Base-by-base conservation (phyloP, 2,797 vertebrate species). In the Lacerta viridis region DNA sequence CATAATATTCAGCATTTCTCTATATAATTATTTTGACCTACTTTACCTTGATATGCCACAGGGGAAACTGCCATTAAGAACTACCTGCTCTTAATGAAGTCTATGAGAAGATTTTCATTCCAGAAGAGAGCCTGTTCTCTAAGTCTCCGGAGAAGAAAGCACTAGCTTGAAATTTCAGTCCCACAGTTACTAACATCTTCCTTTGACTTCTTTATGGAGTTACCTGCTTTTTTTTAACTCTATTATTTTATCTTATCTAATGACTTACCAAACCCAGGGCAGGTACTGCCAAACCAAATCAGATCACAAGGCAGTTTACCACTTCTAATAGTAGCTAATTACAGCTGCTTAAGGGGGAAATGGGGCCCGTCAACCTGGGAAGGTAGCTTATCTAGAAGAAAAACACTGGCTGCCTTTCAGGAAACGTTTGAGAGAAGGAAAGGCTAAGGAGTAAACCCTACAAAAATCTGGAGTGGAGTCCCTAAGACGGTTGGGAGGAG, bases 171-270 rank as follows among this genome's bases (percentile, higher is more conserved):
- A 29, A 87, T 46, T 87, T 64, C 39, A 71, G 25, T 61, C n/a
- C 66, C 13, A 43, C 7, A 50, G 33, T 25, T 88, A 46, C 66
- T 50, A 69, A 69, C 33, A 23, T 75, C 5, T 82, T 81, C 29
- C 55, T 50, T 64, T 72, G 18, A 64, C 11, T 82, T 82, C 59
- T 82, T 87, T 76, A 82, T 68, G n/a, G 59, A 76, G 29, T 43
- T 77, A 33, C 29, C 46, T 88, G 75, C 29, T 5, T 77, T 68
- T 39, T 25, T 39, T 80, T 79, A 88, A 88, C 3, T 29, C 18
- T 43, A n/a, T 64, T 23, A 11, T 13, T 61, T 80, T n/a, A 71
- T 72, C 68, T 84, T 78, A 46, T 59, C 11, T 78, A 43, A 75
- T 77, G 61, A 68, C 23, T 9, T 9, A 71, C 15, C 69, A 71